Evolutionary conservation across 2,888 invertebrate genomes (phyloP), one percentile per base, ranked within the genome.

Genomic region (Cantharis rustica): DNA sequence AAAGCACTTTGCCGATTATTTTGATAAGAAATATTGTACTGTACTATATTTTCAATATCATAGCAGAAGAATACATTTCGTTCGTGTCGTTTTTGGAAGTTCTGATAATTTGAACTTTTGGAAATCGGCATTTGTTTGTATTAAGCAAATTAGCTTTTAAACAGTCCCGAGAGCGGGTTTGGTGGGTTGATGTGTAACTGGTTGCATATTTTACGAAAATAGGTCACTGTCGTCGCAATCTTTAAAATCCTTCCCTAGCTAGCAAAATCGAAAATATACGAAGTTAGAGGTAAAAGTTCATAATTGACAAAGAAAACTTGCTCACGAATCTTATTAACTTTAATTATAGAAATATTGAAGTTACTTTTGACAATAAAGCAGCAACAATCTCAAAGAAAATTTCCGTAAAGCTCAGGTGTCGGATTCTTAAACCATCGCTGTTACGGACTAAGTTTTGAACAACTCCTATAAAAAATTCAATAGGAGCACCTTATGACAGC

Each of bases 401-500:
- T 66, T 17, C n/a, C 11, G 64, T n/a, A 66, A 66, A 66, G 23
- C 64, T 66, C 78, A 78, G 78, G 78, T 78, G 78, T 78, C 73
- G 74, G 73, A 78, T 72, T 75, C 75, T 76, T 78, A 78, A 76
- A 73, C 75, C 75, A 73, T 75, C 73, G 75, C 71, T 71, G 73
- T 78, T 76, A 78, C 78, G 69, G 73, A 73, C 71, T 66, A 75
- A 78, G 73, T 78, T 78, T 73, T 73, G 16, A 75, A 78, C 78
- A 78, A 78, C 75, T 78, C 78, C 78, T 72, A 78, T 78, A 78
- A 78, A 78, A 78, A 78, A 78, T 78, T 78, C 78, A 76, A 78
- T 78, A 75, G 75, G 71, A 75, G 73, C 72, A 66, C 17, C 64
- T 66, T 66, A 23, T 66, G 64, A 76, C 73, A 76, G 71, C 76